Percentiles rank a stretch among this genome's conserved stretches.
phyloP scores from a whole-genome alignment of 2,113 vertebrate species.

The Pica pica region DNA sequence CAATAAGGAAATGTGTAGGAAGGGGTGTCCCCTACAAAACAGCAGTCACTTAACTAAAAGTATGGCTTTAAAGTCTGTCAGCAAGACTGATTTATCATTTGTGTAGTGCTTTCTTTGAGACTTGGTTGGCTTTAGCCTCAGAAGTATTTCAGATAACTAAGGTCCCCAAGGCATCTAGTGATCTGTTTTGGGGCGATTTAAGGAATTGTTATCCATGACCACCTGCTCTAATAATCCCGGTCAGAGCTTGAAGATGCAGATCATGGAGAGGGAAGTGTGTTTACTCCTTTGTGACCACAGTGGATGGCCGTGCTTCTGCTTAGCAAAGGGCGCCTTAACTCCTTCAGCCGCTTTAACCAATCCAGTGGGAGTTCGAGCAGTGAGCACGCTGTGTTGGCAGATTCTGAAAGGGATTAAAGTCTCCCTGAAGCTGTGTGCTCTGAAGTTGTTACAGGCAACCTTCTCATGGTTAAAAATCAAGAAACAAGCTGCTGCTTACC shows the following conservation, averaged over 20 bases:
- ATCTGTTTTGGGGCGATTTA: background rate
- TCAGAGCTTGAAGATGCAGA: background rate
- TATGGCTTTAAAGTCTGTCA: background rate
- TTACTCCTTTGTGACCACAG: background rate
- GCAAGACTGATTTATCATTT: background rate
- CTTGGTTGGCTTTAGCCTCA: background rate
- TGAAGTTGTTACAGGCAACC: background rate
- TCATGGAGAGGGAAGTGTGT: background rate
- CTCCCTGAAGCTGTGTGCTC: background rate
- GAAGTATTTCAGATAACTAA: background rate
- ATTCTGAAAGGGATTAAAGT: constrained; percentile 26
- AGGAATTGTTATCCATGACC: background rate
- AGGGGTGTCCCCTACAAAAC: background rate
- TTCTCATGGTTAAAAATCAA: background rate
- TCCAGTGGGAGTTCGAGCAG: background rate
- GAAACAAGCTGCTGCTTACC: background rate
- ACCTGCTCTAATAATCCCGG: background rate
- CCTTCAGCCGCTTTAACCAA: background rate
- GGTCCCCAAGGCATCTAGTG: background rate
- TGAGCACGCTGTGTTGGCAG: accelerated
- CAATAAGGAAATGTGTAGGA: background rate
- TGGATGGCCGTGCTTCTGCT: background rate
- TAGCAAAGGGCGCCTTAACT: background rate
- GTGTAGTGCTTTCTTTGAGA: background rate
- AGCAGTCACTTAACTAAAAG: background rate